Evolutionary conservation across 2,113 vertebrate species (phyloP).

Genomic region (Chloebia gouldiae): DNA sequence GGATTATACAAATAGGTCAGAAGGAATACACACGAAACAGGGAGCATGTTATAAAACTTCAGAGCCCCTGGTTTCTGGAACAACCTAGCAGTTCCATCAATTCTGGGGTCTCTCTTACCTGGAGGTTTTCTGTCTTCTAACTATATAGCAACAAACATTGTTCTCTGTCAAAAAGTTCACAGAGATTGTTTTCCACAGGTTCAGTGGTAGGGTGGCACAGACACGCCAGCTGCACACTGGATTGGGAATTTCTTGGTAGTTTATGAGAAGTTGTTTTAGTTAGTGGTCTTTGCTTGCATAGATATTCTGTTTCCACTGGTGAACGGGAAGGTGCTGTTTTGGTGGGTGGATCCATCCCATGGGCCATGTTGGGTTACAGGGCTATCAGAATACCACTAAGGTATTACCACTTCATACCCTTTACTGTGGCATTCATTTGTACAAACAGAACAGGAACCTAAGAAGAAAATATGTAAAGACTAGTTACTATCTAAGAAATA

Average conservation of each 20-base stretch:
- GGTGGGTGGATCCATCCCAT: not conserved
- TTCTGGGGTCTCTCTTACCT: not conserved
- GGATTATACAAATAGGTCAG: not conserved
- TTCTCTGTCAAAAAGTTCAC: not conserved
- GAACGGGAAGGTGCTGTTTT: not conserved
- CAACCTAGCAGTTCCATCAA: not conserved
- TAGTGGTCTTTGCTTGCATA: not conserved
- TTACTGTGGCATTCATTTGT: not conserved
- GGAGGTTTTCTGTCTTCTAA: not conserved
- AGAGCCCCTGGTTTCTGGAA: not conserved
- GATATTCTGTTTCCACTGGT: not conserved
- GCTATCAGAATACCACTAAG: not conserved
- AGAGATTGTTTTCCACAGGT: not conserved
- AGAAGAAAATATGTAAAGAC: not conserved
- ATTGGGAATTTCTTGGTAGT: not conserved
- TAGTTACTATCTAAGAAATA: not conserved
- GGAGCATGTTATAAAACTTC: not conserved
- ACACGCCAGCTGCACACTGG: not conserved
- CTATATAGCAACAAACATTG: rapidly evolving
- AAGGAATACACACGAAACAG: not conserved
- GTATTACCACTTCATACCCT: not conserved
- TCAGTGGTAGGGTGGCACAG: not conserved
- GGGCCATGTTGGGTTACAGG: not conserved
- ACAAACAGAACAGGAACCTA: not conserved
- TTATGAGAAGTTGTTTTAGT: not conserved